These are phyloP conservation scores for Drosophila antonietae DNA, from an alignment of 2,888 invertebrate species.

Conservation along the genomic window DNA sequence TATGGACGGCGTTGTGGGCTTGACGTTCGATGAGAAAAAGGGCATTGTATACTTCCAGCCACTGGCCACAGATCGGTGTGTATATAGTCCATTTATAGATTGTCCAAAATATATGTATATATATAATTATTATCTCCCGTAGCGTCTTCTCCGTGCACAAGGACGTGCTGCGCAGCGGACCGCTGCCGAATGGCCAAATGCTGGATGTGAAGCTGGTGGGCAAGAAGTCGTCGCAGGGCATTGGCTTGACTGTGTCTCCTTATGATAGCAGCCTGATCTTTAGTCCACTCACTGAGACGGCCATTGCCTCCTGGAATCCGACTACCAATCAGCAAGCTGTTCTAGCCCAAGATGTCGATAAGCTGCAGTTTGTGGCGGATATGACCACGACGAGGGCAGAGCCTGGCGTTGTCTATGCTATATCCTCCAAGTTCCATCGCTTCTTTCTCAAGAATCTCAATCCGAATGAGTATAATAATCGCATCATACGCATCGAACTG, in stretches of 20 bases:
- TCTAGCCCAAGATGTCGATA: slow-evolving; percentile 89
- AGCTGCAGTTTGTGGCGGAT: slow-evolving; percentile 92
- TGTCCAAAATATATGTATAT: not conserved
- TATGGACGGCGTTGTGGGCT: slow-evolving; percentile 89
- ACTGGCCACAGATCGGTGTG: slow-evolving; percentile 87
- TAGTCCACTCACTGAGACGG: slow-evolving; percentile 92
- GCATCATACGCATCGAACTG: slow-evolving; percentile 88
- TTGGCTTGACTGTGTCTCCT: slow-evolving; percentile 90
- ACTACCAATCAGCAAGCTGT: slow-evolving; percentile 90
- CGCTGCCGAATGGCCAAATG: slow-evolving; percentile 89
- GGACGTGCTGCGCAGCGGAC: slow-evolving; percentile 89
- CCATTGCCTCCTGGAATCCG: slow-evolving; percentile 92
- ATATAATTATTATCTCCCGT: not conserved
- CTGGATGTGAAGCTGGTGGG: slow-evolving; percentile 92
- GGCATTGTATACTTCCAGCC: slow-evolving; percentile 88
- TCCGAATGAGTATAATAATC: slow-evolving; percentile 89
- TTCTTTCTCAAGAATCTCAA: slow-evolving; percentile 90
- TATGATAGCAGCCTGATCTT: slow-evolving; percentile 91
- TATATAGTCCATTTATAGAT: not conserved
- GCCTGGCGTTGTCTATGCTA: slow-evolving; percentile 89
- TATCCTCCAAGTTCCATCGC: slow-evolving; percentile 92
- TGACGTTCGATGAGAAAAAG: slow-evolving; percentile 87
- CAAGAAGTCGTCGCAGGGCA: slow-evolving; percentile 93
- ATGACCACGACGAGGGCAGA: slow-evolving; percentile 89
- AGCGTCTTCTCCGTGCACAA: slow-evolving; percentile 92